Evolutionary conservation across 1,140 invertebrate genomes (phyloP).

Genomic region (Drosophila eugracilis): DNA sequence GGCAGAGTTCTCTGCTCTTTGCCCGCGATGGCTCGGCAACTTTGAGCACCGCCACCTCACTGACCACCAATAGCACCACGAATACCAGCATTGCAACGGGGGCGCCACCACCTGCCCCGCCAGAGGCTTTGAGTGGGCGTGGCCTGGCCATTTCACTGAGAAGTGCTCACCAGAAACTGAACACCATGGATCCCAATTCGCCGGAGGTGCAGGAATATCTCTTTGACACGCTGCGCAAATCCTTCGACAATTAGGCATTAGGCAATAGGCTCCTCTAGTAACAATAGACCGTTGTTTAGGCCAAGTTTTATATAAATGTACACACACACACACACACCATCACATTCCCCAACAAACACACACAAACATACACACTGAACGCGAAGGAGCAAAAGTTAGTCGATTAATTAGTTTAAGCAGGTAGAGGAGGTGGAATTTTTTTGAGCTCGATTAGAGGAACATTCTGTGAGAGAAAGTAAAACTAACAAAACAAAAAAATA

Average conservation of each 20-base stretch:
- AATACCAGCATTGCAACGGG: slow-evolving; percentile 1
- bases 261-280: slow-evolving; percentile 18
- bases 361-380: slow-evolving; percentile 9
- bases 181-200: slow-evolving; percentile 86
- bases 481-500: slow-evolving; percentile 21
- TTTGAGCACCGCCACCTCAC: slow-evolving; percentile 48
- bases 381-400: slow-evolving; percentile 42
- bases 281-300: slow-evolving; percentile 57
- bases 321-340: slow-evolving; percentile 13
- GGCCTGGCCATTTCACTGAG: slow-evolving; percentile 60
- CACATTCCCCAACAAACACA: neutral
- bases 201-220: slow-evolving; percentile 88
- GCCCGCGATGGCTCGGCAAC: slow-evolving; percentile 47
- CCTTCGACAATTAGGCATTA: slow-evolving; percentile 85
- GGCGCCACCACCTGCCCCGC: neutral
- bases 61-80: slow-evolving; percentile 34
- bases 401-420: slow-evolving; percentile 63
- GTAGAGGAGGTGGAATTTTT: slow-evolving; percentile 44
- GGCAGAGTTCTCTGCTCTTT: slow-evolving; percentile 67
- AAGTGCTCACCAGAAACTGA: slow-evolving; percentile 84
- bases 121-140: slow-evolving; percentile 22
- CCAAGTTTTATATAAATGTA: slow-evolving; percentile 71
- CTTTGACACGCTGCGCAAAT: slow-evolving; percentile 88
- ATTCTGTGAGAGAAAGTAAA: slow-evolving; percentile 50
- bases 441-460: slow-evolving; percentile 25